phyloP scores from a whole-genome alignment of 1,140 invertebrate species.

The Lethrus apterus region DNA sequence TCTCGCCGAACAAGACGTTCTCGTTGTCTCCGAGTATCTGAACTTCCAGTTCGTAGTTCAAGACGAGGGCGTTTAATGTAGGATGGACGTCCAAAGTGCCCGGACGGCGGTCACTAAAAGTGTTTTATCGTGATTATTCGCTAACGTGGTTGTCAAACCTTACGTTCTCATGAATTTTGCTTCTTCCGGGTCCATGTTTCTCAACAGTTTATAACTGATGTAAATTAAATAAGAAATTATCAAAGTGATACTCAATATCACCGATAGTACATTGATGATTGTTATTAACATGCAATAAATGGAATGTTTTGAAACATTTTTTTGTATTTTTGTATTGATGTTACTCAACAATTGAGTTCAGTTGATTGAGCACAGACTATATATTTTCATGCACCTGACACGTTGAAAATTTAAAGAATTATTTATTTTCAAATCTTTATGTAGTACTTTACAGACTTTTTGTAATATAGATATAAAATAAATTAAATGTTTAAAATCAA shows the following conservation, averaged over 20 bases:
- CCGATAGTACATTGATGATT: conserved; percentile 27
- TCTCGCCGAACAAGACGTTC: conserved; percentile 77
- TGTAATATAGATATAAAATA: no score
- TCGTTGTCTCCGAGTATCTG: conserved; percentile 76
- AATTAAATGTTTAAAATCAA: no score
- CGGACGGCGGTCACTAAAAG: conserved; percentile 65
- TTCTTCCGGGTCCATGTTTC: conserved; percentile 50
- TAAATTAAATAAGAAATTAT: conserved; percentile 26
- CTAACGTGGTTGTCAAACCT: conserved; percentile 22
- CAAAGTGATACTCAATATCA: conserved; percentile 27
- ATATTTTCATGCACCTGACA: no score
- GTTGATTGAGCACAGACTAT: no score
- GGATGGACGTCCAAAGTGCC: conserved; percentile 86
- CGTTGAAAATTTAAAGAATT: no score
- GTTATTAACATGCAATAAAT: conserved; percentile 27
- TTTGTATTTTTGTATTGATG: no score
- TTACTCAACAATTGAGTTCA: no score
- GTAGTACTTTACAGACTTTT: no score
- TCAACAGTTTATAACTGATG: conserved; percentile 23
- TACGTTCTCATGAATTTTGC: conserved; percentile 55
- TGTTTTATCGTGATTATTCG: neutral
- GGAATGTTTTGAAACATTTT: neutral
- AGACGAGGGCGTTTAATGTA: conserved; percentile 80
- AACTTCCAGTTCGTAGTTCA: conserved; percentile 85
- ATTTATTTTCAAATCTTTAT: no score